Base-by-base conservation (phyloP, 2,113 vertebrate species). In the Syngnathus floridae region DNA sequence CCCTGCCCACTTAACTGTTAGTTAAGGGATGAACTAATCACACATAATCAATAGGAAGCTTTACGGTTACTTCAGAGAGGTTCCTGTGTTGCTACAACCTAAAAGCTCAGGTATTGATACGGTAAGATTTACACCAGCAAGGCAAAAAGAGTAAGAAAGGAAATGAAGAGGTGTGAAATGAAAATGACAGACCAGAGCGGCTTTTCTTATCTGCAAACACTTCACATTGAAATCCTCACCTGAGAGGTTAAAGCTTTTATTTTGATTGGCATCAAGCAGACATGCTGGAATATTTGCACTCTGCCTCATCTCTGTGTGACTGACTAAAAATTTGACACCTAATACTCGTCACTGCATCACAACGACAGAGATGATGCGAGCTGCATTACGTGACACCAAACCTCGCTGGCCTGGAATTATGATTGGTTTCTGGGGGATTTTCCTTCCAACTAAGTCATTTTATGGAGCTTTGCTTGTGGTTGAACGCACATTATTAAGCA, bases 241-340 rank as follows among this genome's bases (percentile, higher is more conserved):
- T 7, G 46, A 48, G 17, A 19, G 46, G 17, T n/a, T 19, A 6
- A 8, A 51, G 48, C 19, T n/a, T n/a, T 21, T 10, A 46, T 46
- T 46, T 46, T 46, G 43, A 41, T 41, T 41, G 40, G 40, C 40
- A 41, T 41, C 11, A 12, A 41, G 40, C 40, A 41, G 40, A 12
- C 40, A 41, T 41, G 40, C 12, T 41, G 40, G 40, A 41, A 13
- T 41, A 41, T 41, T 11, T 38, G 69, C 55, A 71, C 66, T 67
- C 65, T 72, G 79, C 84, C 83, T 84, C 84, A 84, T 82, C 85
- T 82, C 81, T 82, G 87, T 79, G 74, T 73, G 73, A 85, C 80
- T 76, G 78, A 75, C 68, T 73, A 36, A 76, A 76, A 72, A 70
- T 62, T 69, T 58, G 58, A 82, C 82, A 74, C 84, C 75, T 67